A percentile compares a stretch with the other conserved stretches of the same genome.
Conservation (phyloP, 92 coral and sea anemone genomes). For the Parazoanthus atlanticus region DNA sequence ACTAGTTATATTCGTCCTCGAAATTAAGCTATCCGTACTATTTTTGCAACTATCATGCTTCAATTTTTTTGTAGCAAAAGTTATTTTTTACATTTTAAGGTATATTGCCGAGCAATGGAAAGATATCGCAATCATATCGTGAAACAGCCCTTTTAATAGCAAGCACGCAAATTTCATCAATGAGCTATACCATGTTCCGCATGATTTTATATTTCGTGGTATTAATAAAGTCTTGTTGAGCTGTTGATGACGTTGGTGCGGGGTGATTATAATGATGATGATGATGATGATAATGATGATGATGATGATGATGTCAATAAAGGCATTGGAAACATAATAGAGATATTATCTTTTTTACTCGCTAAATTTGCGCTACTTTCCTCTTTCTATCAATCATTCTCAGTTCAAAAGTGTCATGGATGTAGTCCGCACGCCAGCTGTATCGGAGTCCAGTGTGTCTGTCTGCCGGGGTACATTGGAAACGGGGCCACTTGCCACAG, state of each 20-base stretch:
- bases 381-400: background rate
- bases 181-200: no score
- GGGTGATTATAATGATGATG: background rate
- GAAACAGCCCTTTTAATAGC: no score
- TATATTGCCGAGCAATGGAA: no score
- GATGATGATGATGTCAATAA: background rate
- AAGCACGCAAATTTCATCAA: background rate
- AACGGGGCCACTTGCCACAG: slow-evolving; percentile 78
- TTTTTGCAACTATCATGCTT: no score
- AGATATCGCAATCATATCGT: no score
- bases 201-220: background rate
- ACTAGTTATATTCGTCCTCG: no score
- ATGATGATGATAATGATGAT: background rate
- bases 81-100: no score
- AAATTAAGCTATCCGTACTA: no score
- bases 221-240: background rate
- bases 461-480: slow-evolving; percentile 90
- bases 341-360: no score
- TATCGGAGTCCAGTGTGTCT: slow-evolving; percentile 81
- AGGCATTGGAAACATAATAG: no score
- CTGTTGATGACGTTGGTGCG: background rate
- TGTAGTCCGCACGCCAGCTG: slow-evolving; percentile 92
- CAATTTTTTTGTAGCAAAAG: no score
- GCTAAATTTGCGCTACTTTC: background rate
- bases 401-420: slow-evolving; percentile 77